These are phyloP conservation scores for Tragelaphus imberbis DNA, from an alignment of 2,113 vertebrate species.

Conservation along the genomic window DNA sequence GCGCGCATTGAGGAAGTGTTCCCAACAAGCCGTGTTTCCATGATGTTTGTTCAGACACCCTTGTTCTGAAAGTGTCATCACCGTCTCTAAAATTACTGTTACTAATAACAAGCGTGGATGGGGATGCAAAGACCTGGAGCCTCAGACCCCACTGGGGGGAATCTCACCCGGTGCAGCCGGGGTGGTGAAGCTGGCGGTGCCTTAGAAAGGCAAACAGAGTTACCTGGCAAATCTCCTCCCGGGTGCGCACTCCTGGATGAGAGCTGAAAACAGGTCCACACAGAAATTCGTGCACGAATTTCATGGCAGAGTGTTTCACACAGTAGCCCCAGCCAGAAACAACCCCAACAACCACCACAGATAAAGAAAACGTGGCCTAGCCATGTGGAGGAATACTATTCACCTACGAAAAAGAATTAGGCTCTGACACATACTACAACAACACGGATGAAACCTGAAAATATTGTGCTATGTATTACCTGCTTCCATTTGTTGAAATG, in stretches of 20 bases:
- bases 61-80: background rate
- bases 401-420: fast-evolving
- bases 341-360: fast-evolving
- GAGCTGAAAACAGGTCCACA: background rate
- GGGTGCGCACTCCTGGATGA: background rate
- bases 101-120: fast-evolving
- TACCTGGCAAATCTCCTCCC: background rate
- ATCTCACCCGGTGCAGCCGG: fast-evolving
- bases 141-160: fast-evolving
- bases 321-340: background rate
- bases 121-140: background rate
- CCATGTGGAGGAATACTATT: fast-evolving
- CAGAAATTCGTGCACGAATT: fast-evolving
- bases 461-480: fast-evolving
- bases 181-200: background rate
- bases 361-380: fast-evolving
- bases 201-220: background rate
- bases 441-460: fast-evolving
- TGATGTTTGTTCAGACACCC: background rate
- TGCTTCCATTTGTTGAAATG: background rate
- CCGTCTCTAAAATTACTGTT: background rate
- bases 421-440: fast-evolving
- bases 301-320: background rate
- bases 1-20: no score
- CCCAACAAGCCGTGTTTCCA: background rate